Percentiles rank a stretch among this genome's conserved stretches.
Conservation (phyloP, 1,140 invertebrate species). For the Papilio xuthus region DNA sequence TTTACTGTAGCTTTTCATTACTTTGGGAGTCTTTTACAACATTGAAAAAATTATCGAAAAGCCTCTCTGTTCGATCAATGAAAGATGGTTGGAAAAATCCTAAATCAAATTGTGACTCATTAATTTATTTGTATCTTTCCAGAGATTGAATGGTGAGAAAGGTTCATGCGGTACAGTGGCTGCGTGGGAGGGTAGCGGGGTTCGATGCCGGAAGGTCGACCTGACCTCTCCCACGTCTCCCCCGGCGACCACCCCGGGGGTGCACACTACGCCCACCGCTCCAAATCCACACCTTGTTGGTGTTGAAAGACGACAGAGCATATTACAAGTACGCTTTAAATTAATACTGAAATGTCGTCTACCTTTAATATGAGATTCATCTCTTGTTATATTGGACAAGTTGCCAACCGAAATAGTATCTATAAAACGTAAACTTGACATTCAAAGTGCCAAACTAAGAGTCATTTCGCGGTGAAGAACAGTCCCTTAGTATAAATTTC, state of each 20-base stretch:
- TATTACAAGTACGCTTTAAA: conserved; percentile 63
- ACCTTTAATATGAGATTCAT: no score
- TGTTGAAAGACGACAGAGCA: conserved; percentile 77
- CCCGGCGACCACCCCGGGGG: conserved; percentile 58
- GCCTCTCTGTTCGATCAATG: no score
- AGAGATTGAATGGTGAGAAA: conserved; percentile 85
- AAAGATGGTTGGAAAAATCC: no score
- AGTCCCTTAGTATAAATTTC: no score
- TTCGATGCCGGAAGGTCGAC: conserved; percentile 82
- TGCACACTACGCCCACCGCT: conserved; percentile 61
- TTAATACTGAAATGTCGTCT: neutral
- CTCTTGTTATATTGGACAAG: no score
- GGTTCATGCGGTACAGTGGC: conserved; percentile 83
- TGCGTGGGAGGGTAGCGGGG: conserved; percentile 84
- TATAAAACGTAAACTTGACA: no score
- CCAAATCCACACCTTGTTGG: conserved; percentile 65
- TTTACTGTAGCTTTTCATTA: no score
- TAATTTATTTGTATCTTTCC: conserved; percentile 44
- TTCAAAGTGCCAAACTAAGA: no score
- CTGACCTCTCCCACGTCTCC: conserved; percentile 74
- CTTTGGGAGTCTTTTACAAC: no score
- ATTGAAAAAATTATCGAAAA: no score
- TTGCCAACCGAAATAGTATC: no score
- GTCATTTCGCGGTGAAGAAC: no score
- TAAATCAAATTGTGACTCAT: neutral